Evolutionary conservation across 2,113 vertebrate genomes (phyloP).

Genomic region (Pteronura brasiliensis): DNA sequence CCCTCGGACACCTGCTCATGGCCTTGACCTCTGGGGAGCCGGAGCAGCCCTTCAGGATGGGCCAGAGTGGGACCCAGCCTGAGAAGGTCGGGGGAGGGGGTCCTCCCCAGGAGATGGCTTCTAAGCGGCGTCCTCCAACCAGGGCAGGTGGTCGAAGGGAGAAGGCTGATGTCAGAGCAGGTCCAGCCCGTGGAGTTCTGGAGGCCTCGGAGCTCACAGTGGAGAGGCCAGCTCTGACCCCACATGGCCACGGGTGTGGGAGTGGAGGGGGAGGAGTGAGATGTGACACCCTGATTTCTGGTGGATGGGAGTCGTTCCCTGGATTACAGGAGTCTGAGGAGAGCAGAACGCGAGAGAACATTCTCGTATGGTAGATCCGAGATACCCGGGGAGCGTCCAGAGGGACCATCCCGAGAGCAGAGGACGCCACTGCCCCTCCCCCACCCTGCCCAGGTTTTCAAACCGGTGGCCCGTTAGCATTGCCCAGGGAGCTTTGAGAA

Average conservation of each 20-base stretch:
- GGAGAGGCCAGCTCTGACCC: rapidly evolving
- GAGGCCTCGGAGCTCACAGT: not conserved
- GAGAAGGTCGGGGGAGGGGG: rapidly evolving
- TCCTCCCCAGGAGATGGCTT: rapidly evolving
- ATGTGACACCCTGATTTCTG: rapidly evolving
- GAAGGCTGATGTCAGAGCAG: not conserved
- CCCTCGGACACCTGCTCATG: rapidly evolving
- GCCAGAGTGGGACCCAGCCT: rapidly evolving
- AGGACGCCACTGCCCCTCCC: rapidly evolving
- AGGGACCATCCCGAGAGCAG: rapidly evolving
- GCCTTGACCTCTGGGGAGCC: not conserved
- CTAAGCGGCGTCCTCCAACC: not conserved
- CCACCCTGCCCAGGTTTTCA: rapidly evolving
- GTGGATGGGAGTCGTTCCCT: rapidly evolving
- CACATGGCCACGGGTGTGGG: not conserved
- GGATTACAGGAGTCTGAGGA: not conserved
- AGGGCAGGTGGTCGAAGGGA: rapidly evolving
- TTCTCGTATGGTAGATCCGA: rapidly evolving
- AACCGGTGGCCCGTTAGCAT: rapidly evolving
- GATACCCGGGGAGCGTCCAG: rapidly evolving
- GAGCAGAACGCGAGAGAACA: rapidly evolving
- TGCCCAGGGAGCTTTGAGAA: not conserved
- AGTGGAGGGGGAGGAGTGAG: too few species aligned
- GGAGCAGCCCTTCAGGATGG: not conserved
- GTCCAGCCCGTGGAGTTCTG: rapidly evolving